Base-by-base conservation (phyloP, 2,888 invertebrate genomes). In the Sisyra nigra region DNA sequence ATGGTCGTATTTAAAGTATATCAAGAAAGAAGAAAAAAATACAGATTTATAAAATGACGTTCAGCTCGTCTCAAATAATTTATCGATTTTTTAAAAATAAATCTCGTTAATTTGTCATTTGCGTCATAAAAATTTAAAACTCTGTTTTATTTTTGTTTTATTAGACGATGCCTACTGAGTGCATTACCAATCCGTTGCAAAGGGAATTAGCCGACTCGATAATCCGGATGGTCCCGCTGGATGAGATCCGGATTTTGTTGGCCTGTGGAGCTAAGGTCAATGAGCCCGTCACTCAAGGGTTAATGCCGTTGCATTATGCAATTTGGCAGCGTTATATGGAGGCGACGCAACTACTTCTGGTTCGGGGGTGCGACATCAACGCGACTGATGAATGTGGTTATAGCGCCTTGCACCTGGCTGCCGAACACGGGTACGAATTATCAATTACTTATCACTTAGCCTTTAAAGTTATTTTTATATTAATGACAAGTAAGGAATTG, bases 291-390 rank as follows among this genome's bases (percentile, higher is more conserved):
- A 83, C 83, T 1, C 84, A 87, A 59, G 92, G 92, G 2, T 69
- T 93, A 38, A 74, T 83, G 45, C 91, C 92, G 0, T 65, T 93
- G 30, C 93, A 93, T 65, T 93, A 93, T 63, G 92, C 92, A 1
- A 85, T 89, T 49, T 91, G 88, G 80, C 85, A 87, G 57, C 73
- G 85, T 19, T 75, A 81, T 58, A 67, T 74, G 49, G 86, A 86
- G 51, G 88, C 88, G 0, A 82, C 85, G 0, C 74, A 80, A 42
- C 66, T 91, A 42, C 66, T 92, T 40, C 65, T 92, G 34, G 84
- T 86, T 0, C 67, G 86, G 30, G 88, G 87, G 6, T 80, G 85
- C 52, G 79, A 87, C 56, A 76, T 86, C 30, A 80, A 87, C 57
- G 83, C 84, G 0, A 72, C 76, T 1, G 89, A 91, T 54, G 88